These are phyloP conservation scores for Trichogramma evanescens DNA, from an alignment of 2,888 invertebrate species.

Conservation along the genomic window DNA sequence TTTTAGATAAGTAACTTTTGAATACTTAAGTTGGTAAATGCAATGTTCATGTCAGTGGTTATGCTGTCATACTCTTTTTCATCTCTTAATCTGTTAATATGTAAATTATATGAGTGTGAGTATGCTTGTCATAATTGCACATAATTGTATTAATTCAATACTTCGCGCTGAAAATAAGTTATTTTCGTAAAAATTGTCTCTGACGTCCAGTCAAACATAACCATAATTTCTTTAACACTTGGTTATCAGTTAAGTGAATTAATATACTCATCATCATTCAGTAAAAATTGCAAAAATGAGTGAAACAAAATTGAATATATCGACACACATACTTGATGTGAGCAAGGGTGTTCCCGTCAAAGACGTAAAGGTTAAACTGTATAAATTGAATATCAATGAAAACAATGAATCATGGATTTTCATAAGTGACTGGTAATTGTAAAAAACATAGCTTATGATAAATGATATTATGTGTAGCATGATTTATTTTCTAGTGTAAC, in stretches of 20 bases:
- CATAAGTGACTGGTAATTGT: constrained; percentile 11
- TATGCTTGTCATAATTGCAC: too few relatives aligned
- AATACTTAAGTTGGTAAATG: too few relatives aligned
- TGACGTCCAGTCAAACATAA: too few relatives aligned
- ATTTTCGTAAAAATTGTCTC: too few relatives aligned
- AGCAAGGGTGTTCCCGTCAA: constrained; percentile 58
- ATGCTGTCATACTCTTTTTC: too few relatives aligned
- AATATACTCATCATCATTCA: neutral
- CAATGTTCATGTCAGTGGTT: too few relatives aligned
- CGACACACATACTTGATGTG: constrained; percentile 68
- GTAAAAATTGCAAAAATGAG: constrained; percentile 4
- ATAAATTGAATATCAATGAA: constrained; percentile 59
- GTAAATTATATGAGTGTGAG: too few relatives aligned
- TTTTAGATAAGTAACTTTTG: neutral
- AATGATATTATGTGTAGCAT: neutral
- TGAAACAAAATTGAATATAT: constrained; percentile 46
- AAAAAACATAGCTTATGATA: neutral
- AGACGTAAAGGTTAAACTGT: constrained; percentile 58
- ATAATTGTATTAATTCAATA: too few relatives aligned
- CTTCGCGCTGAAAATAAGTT: too few relatives aligned
- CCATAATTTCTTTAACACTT: neutral
- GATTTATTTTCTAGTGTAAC: constrained; percentile 44
- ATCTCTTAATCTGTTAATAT: too few relatives aligned
- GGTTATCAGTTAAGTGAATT: neutral
- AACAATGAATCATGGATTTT: constrained; percentile 32